These are phyloP conservation scores for Eumaeus atala DNA, from an alignment of 1,140 invertebrate species.

Conservation along the genomic window DNA sequence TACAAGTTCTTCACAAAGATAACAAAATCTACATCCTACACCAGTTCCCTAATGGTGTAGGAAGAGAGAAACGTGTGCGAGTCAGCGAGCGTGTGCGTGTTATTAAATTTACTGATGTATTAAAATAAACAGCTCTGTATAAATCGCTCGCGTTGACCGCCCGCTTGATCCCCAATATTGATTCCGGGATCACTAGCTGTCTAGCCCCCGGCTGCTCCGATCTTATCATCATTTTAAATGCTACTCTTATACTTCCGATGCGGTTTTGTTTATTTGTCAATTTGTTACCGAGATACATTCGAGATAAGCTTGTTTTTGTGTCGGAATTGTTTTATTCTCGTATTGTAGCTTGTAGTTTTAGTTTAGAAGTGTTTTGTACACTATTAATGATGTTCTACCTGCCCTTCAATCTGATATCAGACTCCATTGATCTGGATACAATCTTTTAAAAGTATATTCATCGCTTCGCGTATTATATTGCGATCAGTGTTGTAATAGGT, in stretches of 20 bases:
- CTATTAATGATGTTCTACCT: no score
- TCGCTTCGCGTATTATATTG: no score
- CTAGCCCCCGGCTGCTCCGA: slow-evolving; percentile 32
- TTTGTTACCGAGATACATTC: slow-evolving; percentile 5
- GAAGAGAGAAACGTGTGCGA: no score
- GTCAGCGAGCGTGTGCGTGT: no score
- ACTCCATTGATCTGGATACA: no score
- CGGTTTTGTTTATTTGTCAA: slow-evolving; percentile 21
- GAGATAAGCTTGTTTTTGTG: neutral
- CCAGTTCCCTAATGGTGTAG: no score
- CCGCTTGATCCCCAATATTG: slow-evolving; percentile 65
- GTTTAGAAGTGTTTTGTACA: no score
- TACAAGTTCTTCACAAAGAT: no score
- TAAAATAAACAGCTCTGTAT: slow-evolving; percentile 33
- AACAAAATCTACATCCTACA: no score
- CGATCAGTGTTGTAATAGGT: no score
- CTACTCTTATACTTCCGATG: slow-evolving; percentile 33
- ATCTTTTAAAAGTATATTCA: no score
- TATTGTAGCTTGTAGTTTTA: neutral
- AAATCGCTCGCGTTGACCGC: slow-evolving; percentile 23
- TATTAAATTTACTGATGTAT: neutral
- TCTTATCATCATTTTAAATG: slow-evolving; percentile 67
- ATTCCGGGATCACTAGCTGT: slow-evolving; percentile 51
- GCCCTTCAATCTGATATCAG: no score
- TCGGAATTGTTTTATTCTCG: neutral